Conservation (phyloP, 2,888 invertebrate genomes). For the Philereme vetulata region DNA sequence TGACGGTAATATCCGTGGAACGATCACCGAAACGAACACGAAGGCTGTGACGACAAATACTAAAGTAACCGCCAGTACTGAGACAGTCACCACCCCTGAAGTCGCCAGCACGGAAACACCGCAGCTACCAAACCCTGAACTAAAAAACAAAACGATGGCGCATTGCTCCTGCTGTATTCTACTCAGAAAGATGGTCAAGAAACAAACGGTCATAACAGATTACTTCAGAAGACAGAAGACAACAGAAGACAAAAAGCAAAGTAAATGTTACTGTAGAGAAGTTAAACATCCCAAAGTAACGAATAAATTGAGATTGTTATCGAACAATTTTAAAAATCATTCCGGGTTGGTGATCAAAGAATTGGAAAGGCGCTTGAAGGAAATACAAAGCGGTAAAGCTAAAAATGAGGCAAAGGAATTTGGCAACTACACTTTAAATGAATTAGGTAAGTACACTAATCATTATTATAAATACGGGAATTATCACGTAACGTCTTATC, state of each 20-base stretch:
- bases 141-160: background rate
- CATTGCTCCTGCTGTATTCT: slow-evolving; percentile 68
- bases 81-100: slow-evolving; percentile 38
- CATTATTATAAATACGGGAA: no score
- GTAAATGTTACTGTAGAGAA: slow-evolving; percentile 56
- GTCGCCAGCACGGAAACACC: background rate
- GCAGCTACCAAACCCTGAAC: background rate
- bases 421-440: slow-evolving; percentile 44
- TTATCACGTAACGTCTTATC: no score
- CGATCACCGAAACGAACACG: background rate
- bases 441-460: slow-evolving; percentile 51
- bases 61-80: slow-evolving; percentile 15
- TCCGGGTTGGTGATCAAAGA: slow-evolving; percentile 44
- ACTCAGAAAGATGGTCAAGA: slow-evolving; percentile 56
- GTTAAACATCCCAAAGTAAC: slow-evolving; percentile 55
- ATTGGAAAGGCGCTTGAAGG: slow-evolving; percentile 44
- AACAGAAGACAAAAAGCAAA: slow-evolving; percentile 5
- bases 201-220: slow-evolving; percentile 62
- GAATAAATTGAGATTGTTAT: slow-evolving; percentile 59
- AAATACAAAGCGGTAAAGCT: slow-evolving; percentile 18
- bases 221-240: slow-evolving; percentile 60
- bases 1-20: background rate
- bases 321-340: slow-evolving; percentile 51
- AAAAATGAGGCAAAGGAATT: slow-evolving; percentile 13
- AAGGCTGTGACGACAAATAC: slow-evolving; percentile 4